Evolutionary conservation across 2,113 vertebrate genomes (phyloP).

Genomic region (Siniperca chuatsi): DNA sequence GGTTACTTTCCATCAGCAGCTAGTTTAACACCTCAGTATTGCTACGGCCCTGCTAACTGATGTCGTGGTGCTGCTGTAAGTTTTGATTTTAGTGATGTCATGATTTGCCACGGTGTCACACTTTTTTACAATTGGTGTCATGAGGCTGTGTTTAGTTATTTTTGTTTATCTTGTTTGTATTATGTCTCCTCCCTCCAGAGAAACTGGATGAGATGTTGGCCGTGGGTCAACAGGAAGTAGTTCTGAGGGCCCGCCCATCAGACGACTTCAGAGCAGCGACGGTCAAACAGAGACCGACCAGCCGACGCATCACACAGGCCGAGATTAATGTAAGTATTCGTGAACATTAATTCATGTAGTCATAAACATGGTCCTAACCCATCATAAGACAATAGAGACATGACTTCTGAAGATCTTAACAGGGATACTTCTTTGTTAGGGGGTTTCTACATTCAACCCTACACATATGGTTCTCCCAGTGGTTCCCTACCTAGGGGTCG

Average conservation of each 20-base stretch:
- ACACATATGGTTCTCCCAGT: too few relatives aligned
- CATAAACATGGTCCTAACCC: neutral
- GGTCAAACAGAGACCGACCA: slow-evolving; percentile 94
- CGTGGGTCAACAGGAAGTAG: slow-evolving; percentile 86
- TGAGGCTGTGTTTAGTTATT: neutral
- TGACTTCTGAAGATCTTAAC: too few relatives aligned
- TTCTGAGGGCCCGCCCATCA: slow-evolving; percentile 87
- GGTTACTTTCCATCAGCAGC: too few relatives aligned
- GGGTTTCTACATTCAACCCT: too few relatives aligned
- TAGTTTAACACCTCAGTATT: neutral
- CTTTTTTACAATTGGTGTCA: too few relatives aligned
- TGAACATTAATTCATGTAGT: neutral
- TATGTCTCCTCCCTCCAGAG: slow-evolving; percentile 83
- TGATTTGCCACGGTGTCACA: too few relatives aligned
- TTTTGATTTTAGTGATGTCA: too few relatives aligned
- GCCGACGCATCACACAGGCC: slow-evolving; percentile 93
- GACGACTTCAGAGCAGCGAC: slow-evolving; percentile 95
- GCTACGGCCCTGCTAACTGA: slow-evolving; percentile 12
- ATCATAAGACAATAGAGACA: too few relatives aligned
- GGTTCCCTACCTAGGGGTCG: too few relatives aligned
- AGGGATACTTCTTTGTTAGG: too few relatives aligned
- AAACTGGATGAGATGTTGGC: slow-evolving; percentile 96
- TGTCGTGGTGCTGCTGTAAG: neutral
- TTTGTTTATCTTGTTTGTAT: neutral
- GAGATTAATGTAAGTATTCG: slow-evolving; percentile 90